Evolutionary conservation across 2,797 vertebrate species (phyloP), one percentile per base, ranked within the genome.

Genomic region (Eulemur mongoz): DNA sequence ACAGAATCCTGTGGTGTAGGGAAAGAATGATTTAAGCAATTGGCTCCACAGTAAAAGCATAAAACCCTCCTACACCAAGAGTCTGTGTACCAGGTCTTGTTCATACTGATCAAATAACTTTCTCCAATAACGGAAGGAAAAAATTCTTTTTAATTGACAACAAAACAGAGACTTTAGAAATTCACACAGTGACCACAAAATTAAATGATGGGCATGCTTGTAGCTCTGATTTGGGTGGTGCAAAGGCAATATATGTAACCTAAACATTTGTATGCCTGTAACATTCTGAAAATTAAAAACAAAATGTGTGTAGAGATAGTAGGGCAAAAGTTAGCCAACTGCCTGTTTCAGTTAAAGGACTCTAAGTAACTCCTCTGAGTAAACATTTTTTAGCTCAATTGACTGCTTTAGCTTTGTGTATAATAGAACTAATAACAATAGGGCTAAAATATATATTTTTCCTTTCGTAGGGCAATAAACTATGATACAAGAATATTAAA

Each of bases 101-200:
- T 69, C 54, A 13, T 18, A 15, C n/a, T 78, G 82, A 30, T 63
- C 85, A 79, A 40, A 70, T 52, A 45, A 89, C n/a, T 69, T 79
- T 79, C 59, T 57, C n/a, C 61, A 92, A 32, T 32, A 70, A 52
- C 50, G 11, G 93, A 73, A 50, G 11, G 20, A 90, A 79, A 79
- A 70, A 65, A 95, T 78, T 91, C 76, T 79, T 80, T 93, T 92
- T 89, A 87, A 93, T 52, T 94, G 76, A 81, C 80, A 94, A 48
- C 23, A 35, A 96, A 94, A 82, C 43, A 93, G 73, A 93, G 52
- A 87, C 50, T 84, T 89, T 65, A 72, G 59, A 95, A 95, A 59
- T 75, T 82, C 82, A 92, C 43, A 79, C 63, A 79, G 22, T 61
- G 38, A 82, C 73, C 69, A 79, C 63, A 92, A 86, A 96, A 87